Percentiles rank a stretch among this genome's conserved stretches.
Evolutionary conservation across 2,797 vertebrate species (phyloP).

Genomic region (Ceyx erithaca): DNA sequence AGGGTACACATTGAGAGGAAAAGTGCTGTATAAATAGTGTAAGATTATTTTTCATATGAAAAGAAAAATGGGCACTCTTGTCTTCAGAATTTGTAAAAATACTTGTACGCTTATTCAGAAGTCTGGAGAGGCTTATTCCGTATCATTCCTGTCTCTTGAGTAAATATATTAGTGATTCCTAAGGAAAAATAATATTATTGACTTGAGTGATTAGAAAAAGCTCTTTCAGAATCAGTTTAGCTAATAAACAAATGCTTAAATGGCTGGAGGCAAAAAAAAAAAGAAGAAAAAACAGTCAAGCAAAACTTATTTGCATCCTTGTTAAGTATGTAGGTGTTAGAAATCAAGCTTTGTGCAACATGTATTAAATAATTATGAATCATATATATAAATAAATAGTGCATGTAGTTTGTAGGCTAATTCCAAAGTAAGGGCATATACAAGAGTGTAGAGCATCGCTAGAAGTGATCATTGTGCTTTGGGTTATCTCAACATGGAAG

Average conservation of each 20-base stretch:
- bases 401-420: neutral
- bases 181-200: conserved; percentile 19
- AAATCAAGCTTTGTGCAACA: neutral
- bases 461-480: neutral
- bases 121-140: neutral
- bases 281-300: neutral
- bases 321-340: neutral
- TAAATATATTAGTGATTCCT: conserved; percentile 34
- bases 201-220: conserved; percentile 40
- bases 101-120: neutral
- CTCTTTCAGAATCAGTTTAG: conserved; percentile 48
- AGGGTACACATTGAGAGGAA: neutral
- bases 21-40: neutral
- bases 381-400: neutral
- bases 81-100: conserved; percentile 39
- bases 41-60: neutral
- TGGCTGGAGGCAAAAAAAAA: neutral
- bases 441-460: neutral
- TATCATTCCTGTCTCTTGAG: conserved; percentile 20
- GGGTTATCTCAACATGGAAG: neutral
- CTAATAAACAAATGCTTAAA: conserved; percentile 47
- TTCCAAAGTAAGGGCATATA: neutral
- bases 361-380: neutral
- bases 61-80: neutral
- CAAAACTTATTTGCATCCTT: neutral